phyloP scores from a whole-genome alignment of 2,113 vertebrate genomes.

The Corythoichthys haematopterus region DNA sequence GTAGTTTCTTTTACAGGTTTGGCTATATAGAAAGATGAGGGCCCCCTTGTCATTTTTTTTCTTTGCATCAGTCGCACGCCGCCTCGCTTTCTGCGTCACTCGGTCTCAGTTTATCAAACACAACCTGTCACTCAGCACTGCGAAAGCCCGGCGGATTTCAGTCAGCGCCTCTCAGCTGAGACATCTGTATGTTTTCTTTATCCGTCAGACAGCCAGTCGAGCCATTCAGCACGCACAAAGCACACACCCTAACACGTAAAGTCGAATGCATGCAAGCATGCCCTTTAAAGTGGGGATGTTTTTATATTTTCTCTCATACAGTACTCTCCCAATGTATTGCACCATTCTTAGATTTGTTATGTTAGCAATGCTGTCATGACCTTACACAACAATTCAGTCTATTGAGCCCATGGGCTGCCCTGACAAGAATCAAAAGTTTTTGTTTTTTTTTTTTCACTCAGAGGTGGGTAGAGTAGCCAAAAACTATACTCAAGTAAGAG shows the following conservation, averaged over 20 bases:
- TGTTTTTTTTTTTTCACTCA: no score
- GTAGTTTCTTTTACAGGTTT: slow-evolving; percentile 44
- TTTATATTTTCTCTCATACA: not conserved
- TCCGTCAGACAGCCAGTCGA: slow-evolving; percentile 29
- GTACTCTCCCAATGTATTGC: not conserved
- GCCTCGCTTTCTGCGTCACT: slow-evolving; percentile 16
- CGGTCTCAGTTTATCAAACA: slow-evolving; percentile 43
- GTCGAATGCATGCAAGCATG: slow-evolving; percentile 7
- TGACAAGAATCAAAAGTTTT: not conserved
- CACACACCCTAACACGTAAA: slow-evolving; percentile 7
- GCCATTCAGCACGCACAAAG: slow-evolving; percentile 1
- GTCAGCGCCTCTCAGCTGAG: slow-evolving; percentile 34
- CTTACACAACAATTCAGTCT: not conserved
- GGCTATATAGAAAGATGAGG: slow-evolving; percentile 19
- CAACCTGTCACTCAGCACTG: slow-evolving; percentile 42
- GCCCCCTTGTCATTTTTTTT: slow-evolving; percentile 7
- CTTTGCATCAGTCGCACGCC: slow-evolving; percentile 15
- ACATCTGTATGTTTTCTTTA: slow-evolving; percentile 48
- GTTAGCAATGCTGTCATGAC: not conserved
- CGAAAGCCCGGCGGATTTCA: slow-evolving; percentile 39
- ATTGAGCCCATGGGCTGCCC: not conserved
- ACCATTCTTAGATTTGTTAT: not conserved
- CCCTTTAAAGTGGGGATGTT: not conserved
- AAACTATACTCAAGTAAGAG: no score
- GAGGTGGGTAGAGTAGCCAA: no score